Conservation (phyloP, 2,113 vertebrate species). For the Mesembrinibis cayennensis region DNA sequence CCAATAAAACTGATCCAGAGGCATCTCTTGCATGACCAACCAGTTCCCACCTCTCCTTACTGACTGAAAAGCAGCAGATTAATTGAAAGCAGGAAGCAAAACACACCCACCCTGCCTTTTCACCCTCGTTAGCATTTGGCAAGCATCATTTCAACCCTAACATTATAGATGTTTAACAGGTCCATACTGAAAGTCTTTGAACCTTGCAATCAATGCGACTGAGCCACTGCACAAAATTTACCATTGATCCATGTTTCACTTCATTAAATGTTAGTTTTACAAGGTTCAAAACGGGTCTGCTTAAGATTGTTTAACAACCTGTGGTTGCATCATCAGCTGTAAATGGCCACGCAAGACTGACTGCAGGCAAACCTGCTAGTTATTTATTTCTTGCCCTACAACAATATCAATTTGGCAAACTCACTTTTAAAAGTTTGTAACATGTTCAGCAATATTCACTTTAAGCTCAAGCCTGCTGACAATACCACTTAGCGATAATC, state of each 20-base stretch:
- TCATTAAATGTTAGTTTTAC: slow-evolving; percentile 46
- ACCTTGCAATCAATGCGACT: slow-evolving; percentile 15
- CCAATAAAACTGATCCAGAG: neutral
- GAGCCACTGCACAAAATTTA: neutral
- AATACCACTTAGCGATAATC: accelerated
- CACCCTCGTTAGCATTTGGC: neutral
- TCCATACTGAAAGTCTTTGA: slow-evolving; percentile 2
- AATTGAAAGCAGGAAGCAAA: neutral
- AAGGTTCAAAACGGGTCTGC: neutral
- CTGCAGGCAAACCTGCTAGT: neutral
- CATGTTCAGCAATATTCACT: neutral
- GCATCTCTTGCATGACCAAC: neutral
- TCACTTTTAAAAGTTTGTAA: neutral
- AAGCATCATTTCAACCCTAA: neutral
- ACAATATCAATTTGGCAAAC: neutral
- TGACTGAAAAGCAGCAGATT: neutral
- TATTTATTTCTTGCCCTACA: neutral
- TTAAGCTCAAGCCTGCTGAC: neutral
- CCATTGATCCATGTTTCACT: slow-evolving; percentile 15
- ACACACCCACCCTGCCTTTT: neutral
- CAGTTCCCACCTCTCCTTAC: neutral
- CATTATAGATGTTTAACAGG: neutral
- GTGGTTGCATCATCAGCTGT: neutral
- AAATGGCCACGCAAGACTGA: neutral
- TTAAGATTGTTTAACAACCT: slow-evolving; percentile 15